These are phyloP conservation scores for Lerema accius DNA, from an alignment of 1,140 invertebrate genomes.

Conservation along the genomic window DNA sequence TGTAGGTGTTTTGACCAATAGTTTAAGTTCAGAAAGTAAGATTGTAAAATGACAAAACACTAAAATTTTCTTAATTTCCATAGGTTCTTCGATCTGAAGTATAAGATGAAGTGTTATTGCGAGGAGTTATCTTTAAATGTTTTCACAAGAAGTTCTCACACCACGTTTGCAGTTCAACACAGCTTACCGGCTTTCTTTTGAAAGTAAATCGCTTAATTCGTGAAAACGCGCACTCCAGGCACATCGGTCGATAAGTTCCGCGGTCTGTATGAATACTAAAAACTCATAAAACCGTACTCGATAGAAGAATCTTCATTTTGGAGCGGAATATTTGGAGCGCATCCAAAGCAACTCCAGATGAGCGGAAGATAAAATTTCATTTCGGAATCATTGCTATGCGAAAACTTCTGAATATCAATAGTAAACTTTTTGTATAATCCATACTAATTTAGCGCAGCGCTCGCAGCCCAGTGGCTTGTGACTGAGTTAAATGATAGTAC, in stretches of 20 bases:
- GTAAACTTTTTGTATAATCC: slow-evolving; percentile 16
- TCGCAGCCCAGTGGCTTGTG: too few relatives aligned
- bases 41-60: too few relatives aligned
- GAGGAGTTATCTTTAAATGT: too few relatives aligned
- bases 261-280: slow-evolving; percentile 33
- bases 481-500: too few relatives aligned
- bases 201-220: slow-evolving; percentile 11
- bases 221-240: slow-evolving; percentile 3
- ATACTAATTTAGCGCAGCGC: too few relatives aligned
- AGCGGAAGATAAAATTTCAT: slow-evolving; percentile 30
- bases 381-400: slow-evolving; percentile 28
- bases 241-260: slow-evolving; percentile 20
- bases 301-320: slow-evolving; percentile 32
- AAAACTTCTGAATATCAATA: slow-evolving; percentile 29
- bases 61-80: too few relatives aligned
- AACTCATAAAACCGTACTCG: slow-evolving; percentile 33
- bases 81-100: too few relatives aligned
- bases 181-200: neutral
- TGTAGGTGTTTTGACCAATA: too few relatives aligned
- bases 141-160: too few relatives aligned
- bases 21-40: too few relatives aligned
- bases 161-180: neutral
- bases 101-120: too few relatives aligned
- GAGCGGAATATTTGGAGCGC: slow-evolving; percentile 25
- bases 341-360: slow-evolving; percentile 32